Evolutionary conservation across 2,888 invertebrate species (phyloP).

Genomic region (Folsomia candida): DNA sequence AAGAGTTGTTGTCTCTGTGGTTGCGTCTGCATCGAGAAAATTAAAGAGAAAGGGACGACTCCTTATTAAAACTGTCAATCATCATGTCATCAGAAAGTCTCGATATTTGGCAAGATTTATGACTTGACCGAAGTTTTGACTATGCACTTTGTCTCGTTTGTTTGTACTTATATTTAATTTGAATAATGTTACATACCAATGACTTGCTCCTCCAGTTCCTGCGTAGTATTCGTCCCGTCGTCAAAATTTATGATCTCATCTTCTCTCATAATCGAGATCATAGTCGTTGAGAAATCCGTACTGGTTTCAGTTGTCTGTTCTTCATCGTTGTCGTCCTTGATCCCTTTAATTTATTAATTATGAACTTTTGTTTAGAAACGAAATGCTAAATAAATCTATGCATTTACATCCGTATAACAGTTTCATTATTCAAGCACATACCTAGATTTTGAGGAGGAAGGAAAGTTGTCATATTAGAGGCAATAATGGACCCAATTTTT

Average conservation of each 20-base stretch:
- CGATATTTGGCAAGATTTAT: background rate
- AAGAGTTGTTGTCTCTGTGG: background rate
- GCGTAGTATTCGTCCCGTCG: background rate
- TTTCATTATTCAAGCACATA: too few relatives aligned
- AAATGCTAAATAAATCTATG: too few relatives aligned
- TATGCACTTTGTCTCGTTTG: background rate
- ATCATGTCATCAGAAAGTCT: background rate
- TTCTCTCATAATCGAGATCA: background rate
- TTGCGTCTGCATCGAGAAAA: background rate
- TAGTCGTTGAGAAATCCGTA: background rate
- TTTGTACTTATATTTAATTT: background rate
- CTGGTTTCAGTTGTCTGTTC: background rate
- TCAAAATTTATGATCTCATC: background rate
- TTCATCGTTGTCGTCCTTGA: background rate
- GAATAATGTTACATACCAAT: background rate
- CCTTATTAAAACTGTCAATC: background rate
- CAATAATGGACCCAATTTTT: too few relatives aligned
- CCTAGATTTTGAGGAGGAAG: too few relatives aligned
- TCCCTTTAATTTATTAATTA: background rate
- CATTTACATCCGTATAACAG: too few relatives aligned
- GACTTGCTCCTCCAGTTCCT: too few relatives aligned
- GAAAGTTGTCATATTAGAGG: too few relatives aligned
- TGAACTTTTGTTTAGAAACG: background rate
- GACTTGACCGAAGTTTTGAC: too few relatives aligned
- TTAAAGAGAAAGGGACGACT: background rate